Conservation (phyloP, 2,888 invertebrate genomes). For the Eugnorisma glareosa region DNA sequence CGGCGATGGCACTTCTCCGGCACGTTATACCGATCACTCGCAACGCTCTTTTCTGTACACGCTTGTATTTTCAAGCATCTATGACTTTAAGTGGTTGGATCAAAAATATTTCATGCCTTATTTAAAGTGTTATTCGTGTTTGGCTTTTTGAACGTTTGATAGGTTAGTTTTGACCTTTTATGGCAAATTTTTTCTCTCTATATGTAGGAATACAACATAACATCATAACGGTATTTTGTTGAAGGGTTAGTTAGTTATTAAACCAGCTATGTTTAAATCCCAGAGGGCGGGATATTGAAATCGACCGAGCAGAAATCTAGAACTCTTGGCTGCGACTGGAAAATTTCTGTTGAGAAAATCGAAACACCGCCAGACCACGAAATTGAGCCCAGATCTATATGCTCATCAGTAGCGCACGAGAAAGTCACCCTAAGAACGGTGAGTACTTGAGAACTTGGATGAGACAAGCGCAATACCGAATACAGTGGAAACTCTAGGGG, state of each 20-base stretch:
- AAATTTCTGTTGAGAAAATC: not conserved
- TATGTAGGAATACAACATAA: no score
- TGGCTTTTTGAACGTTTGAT: not conserved
- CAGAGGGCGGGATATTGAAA: not conserved
- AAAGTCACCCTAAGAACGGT: not conserved
- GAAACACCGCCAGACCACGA: not conserved
- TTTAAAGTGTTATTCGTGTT: not conserved
- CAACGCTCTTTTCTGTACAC: slow-evolving; percentile 11
- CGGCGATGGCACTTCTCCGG: slow-evolving; percentile 49
- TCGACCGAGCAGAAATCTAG: not conserved
- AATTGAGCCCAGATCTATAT: not conserved
- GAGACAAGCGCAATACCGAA: no score
- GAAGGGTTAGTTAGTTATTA: not conserved
- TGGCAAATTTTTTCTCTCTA: no score
- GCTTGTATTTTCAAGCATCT: slow-evolving; percentile 44
- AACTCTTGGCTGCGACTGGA: not conserved
- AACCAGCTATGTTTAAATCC: not conserved
- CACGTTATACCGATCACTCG: slow-evolving; percentile 49
- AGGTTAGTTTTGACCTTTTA: not conserved
- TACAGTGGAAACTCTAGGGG: no score
- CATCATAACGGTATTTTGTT: not conserved
- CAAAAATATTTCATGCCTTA: not conserved
- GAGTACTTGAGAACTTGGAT: no score
- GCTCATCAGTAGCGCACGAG: not conserved
- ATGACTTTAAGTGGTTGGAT: slow-evolving; percentile 19